These are phyloP conservation scores for Pimephales promelas DNA, from an alignment of 2,113 vertebrate genomes.

Conservation along the genomic window DNA sequence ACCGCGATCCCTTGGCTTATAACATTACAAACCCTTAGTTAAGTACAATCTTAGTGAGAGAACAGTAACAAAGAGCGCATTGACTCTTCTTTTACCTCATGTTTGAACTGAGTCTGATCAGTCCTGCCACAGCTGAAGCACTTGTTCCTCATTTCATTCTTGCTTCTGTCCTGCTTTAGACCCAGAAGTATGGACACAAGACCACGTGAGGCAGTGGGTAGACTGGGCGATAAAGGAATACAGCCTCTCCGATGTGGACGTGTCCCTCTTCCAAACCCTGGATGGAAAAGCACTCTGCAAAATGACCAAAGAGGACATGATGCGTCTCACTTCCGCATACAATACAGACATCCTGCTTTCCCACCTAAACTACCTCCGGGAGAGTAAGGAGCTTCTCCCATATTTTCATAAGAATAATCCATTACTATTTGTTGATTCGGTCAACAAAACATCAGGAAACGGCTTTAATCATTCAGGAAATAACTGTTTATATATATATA, in stretches of 20 bases:
- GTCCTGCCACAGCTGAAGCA: neutral
- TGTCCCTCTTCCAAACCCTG: slow-evolving; percentile 75
- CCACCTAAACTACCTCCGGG: slow-evolving; percentile 82
- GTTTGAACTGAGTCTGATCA: slow-evolving; percentile 59
- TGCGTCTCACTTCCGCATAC: slow-evolving; percentile 79
- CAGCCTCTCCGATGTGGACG: slow-evolving; percentile 78
- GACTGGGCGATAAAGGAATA: slow-evolving; percentile 89
- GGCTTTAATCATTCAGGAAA: neutral
- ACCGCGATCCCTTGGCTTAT: too few relatives aligned
- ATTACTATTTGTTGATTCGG: slow-evolving; percentile 17
- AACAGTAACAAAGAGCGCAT: neutral
- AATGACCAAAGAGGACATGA: slow-evolving; percentile 83
- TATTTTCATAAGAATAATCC: slow-evolving; percentile 9
- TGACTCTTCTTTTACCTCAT: neutral
- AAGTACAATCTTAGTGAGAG: slow-evolving; percentile 7
- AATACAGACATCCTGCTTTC: slow-evolving; percentile 84
- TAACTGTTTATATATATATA: neutral
- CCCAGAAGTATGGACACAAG: slow-evolving; percentile 82
- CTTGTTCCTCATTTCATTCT: neutral
- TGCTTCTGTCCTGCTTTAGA: slow-evolving; percentile 61
- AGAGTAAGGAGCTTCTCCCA: slow-evolving; percentile 73
- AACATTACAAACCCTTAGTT: neutral
- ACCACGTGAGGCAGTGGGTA: slow-evolving; percentile 84
- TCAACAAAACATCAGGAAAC: neutral
- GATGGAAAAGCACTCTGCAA: slow-evolving; percentile 84